Conservation (phyloP, 37 sponge, comb jelly and placozoan species). For the Oopsacas minuta region DNA sequence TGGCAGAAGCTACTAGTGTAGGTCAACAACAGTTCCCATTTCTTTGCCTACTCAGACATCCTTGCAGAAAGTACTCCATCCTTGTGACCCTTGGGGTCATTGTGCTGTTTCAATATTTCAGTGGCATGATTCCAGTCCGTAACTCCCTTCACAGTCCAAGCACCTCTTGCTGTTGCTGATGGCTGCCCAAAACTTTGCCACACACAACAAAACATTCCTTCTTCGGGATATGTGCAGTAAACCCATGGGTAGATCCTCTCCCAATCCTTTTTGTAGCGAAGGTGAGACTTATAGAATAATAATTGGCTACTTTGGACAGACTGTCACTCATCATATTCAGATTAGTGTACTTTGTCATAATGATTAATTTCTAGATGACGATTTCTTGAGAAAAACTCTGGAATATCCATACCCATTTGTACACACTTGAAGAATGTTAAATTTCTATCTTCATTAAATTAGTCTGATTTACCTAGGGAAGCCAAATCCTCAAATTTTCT, state of each 20-base stretch:
- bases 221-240: not conserved
- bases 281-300: not conserved
- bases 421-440: not conserved
- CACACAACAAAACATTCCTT: not conserved
- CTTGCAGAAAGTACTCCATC: not conserved
- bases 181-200: not conserved
- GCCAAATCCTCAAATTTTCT: not conserved
- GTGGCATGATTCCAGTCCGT: conserved; percentile 1
- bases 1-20: no score
- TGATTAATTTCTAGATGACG: not conserved
- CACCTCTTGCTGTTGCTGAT: no score
- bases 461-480: not conserved
- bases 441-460: not conserved
- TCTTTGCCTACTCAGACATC: not conserved
- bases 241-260: not conserved
- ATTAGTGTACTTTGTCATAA: not conserved
- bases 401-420: not conserved
- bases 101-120: not conserved
- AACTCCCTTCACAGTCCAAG: not conserved
- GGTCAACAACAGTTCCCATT: no score
- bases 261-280: not conserved
- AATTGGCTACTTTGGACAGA: not conserved
- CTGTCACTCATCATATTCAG: not conserved
- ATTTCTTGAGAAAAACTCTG: not conserved
- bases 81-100: not conserved